Percentiles rank a stretch among this genome's conserved stretches.
phyloP scores from a whole-genome alignment of 2,113 vertebrate species.

The Heterotilapia buettikoferi region DNA sequence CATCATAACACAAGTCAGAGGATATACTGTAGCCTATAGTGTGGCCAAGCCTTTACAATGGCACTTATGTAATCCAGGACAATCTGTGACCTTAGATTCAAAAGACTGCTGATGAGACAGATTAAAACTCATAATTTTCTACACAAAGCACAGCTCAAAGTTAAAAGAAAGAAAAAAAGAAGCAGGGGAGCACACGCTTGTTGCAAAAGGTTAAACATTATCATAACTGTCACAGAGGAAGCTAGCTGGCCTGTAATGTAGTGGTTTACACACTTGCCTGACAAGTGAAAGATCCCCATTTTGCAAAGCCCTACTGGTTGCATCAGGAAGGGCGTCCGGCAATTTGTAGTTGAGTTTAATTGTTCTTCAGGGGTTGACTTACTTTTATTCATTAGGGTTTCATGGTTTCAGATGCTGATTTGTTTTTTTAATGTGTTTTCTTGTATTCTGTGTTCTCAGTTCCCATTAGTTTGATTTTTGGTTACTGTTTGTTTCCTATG shows the following conservation, averaged over 20 bases:
- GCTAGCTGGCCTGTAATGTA: neutral
- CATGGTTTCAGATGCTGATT: neutral
- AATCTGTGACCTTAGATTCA: neutral
- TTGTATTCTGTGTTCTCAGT: neutral
- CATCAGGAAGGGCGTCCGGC: neutral
- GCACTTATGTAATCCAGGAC: neutral
- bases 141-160: neutral
- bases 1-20: neutral
- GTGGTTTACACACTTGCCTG: neutral
- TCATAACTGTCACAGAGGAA: neutral
- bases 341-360: neutral
- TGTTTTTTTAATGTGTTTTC: neutral
- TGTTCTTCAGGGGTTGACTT: neutral
- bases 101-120: neutral
- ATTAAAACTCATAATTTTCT: neutral
- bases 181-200: neutral
- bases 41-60: neutral
- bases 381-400: neutral
- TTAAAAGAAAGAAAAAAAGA: neutral
- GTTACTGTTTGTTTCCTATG: neutral
- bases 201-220: neutral
- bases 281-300: neutral
- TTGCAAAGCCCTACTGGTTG: neutral
- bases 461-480: neutral
- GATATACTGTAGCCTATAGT: neutral